phyloP scores from a whole-genome alignment of 1,140 invertebrate species.

The Neotoxoptera formosana region DNA sequence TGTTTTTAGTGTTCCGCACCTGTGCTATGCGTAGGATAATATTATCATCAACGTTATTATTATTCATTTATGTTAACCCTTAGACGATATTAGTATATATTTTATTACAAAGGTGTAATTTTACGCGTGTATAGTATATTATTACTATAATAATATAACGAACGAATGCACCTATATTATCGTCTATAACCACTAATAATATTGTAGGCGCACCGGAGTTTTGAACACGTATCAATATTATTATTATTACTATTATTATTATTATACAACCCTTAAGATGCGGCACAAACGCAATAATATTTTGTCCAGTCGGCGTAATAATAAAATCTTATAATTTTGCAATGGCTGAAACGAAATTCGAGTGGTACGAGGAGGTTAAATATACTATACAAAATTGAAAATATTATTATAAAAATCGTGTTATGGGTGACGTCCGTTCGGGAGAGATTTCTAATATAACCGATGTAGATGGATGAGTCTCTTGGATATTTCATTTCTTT shows the following conservation, averaged over 20 bases:
- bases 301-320: background rate
- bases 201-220: too few species aligned
- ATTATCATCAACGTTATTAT: background rate
- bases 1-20: constrained; percentile 10
- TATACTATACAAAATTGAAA: background rate
- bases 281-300: background rate
- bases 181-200: background rate
- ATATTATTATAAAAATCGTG: background rate
- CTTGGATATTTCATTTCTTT: background rate
- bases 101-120: background rate
- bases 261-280: background rate
- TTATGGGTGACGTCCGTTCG: background rate
- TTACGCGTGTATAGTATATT: too few species aligned
- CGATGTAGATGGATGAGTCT: constrained; percentile 47
- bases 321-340: background rate
- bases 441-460: too few species aligned
- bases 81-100: background rate
- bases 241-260: background rate
- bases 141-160: background rate
- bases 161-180: background rate
- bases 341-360: background rate
- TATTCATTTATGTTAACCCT: constrained; percentile 25
- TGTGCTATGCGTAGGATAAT: background rate
- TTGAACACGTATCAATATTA: constrained; percentile 1
- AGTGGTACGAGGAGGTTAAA: background rate